These are phyloP conservation scores for Dioctria linearis DNA, from an alignment of 2,888 invertebrate species.

Conservation along the genomic window DNA sequence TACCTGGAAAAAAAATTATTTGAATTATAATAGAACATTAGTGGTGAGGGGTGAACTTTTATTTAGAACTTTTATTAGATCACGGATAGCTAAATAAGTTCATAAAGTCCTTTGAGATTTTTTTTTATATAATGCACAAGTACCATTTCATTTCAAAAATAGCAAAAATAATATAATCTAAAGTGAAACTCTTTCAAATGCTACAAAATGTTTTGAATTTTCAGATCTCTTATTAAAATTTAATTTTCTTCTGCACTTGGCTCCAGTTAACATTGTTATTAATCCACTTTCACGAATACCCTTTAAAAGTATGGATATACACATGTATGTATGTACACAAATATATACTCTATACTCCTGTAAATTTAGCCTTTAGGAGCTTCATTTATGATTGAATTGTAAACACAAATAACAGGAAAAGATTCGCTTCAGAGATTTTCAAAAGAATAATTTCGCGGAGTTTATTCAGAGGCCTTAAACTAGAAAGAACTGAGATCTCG, in stretches of 20 bases:
- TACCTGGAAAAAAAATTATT: too few species aligned
- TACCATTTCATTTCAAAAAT: too few species aligned
- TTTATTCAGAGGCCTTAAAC: background rate
- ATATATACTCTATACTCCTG: background rate
- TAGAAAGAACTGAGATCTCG: too few species aligned
- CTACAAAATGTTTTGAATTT: background rate
- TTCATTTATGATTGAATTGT: conserved; percentile 7
- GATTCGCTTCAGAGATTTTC: background rate
- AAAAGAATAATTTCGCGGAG: background rate
- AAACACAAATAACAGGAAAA: conserved; percentile 6
- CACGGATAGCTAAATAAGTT: too few species aligned
- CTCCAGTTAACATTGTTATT: background rate
- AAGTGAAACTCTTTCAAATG: too few species aligned
- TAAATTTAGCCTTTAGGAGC: background rate
- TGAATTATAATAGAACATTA: too few species aligned
- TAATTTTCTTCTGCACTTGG: background rate
- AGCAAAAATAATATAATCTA: too few species aligned
- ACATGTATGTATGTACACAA: too few species aligned
- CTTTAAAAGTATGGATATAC: background rate
- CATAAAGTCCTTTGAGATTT: too few species aligned
- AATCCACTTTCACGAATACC: background rate
- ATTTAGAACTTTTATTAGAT: too few species aligned
- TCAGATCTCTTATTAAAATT: background rate
- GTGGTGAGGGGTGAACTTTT: too few species aligned
- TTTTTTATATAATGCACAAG: too few species aligned